Evolutionary conservation across 2,797 vertebrate species (phyloP), one percentile per base, ranked within the genome.

Genomic region (Tenualosa ilisha): DNA sequence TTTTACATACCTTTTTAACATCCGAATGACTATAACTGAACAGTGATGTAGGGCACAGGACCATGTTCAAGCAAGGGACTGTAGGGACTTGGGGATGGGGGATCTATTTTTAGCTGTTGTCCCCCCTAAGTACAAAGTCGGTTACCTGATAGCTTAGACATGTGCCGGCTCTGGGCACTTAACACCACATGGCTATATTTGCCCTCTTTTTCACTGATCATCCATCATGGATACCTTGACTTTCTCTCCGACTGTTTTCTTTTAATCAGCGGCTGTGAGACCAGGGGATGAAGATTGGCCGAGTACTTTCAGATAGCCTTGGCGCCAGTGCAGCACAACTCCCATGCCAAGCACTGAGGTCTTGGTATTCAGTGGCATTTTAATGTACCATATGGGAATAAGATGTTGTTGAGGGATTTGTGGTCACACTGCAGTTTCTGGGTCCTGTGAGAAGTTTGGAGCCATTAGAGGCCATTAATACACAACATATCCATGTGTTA

Each of bases 91-190:
- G 90, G 93, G 92, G 92, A n/a, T 88, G 86, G 82, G 59, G 92
- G 88, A 88, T 89, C 92, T 96, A 96, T 95, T 95, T 96, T 96
- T 94, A 94, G 90, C 88, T 83, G 89, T 86, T 92, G 92, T 92
- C 91, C 92, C 94, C 91, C 91, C 83, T 91, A 91, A 93, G 94
- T 94, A 94, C 90, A 94, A 94, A 94, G 93, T 94, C 87, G 75
- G 95, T 94, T 94, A 96, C 92, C 91, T 95, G 95, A 96, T 95
- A 94, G 92, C 90, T 88, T 46, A 59, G 92, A 91, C 93, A 93
- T 94, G 92, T 93, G 94, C 89, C 91, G 72, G 91, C 93, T 90
- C 87, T 86, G 83, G 90, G 89, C 85, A 91, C 93, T 91, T 90
- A 93, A 89, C 90, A 92, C 90, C 87, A 72, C 81, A 88, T 85